Conservation (phyloP, 1,140 invertebrate genomes). For the Heliconius melpomene region DNA sequence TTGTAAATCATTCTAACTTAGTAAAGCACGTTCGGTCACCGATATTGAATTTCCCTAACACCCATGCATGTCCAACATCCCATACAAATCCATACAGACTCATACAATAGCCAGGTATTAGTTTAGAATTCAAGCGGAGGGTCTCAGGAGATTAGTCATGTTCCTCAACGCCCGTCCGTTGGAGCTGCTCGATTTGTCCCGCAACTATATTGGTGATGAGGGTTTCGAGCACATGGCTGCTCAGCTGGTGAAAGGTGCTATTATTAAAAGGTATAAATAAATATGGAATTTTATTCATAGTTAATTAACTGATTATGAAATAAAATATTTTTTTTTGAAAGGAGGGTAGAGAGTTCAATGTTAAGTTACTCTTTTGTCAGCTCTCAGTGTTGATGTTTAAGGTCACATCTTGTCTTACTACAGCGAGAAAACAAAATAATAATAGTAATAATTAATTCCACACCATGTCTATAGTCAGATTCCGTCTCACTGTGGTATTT, state of each 20-base stretch:
- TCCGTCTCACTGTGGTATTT: no score
- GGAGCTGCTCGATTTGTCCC: conserved; percentile 67
- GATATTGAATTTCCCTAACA: conserved; percentile 4
- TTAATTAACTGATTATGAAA: no score
- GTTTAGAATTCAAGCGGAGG: conserved; percentile 62
- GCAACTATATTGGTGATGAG: conserved; percentile 70
- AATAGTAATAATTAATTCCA: no score
- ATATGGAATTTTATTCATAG: no score
- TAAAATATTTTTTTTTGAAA: no score
- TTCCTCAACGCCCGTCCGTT: conserved; percentile 30
- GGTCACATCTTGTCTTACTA: no score
- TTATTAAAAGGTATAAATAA: conserved; percentile 50
- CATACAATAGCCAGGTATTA: neutral
- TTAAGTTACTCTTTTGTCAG: no score
- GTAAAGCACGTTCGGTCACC: neutral
- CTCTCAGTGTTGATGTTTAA: no score
- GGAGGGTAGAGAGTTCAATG: no score
- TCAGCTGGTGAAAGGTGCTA: conserved; percentile 43
- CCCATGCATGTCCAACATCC: conserved; percentile 2
- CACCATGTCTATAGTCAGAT: no score
- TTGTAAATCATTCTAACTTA: neutral
- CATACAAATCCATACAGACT: neutral
- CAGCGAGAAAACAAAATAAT: no score
- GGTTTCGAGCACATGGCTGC: conserved; percentile 59
- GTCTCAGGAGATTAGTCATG: conserved; percentile 57